Evolutionary conservation across 2,797 vertebrate genomes (phyloP).

Genomic region (Neosilurus hyrtlii): DNA sequence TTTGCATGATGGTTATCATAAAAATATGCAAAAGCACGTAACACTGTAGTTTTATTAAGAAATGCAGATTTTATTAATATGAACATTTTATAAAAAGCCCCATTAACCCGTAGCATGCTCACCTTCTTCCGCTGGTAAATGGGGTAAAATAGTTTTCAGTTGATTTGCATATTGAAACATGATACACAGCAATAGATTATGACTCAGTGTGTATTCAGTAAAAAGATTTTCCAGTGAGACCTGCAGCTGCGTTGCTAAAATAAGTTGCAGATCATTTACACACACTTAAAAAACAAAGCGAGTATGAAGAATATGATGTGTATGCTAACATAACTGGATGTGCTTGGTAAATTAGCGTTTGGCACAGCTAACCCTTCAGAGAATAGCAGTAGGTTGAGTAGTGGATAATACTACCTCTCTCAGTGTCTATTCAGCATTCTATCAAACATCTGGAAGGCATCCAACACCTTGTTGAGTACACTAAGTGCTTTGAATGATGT

Average conservation of each 20-base stretch:
- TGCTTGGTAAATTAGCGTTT: not conserved
- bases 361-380: not conserved
- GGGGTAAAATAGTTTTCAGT: not conserved
- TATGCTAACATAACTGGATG: not conserved
- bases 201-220: not conserved
- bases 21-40: not conserved
- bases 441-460: slow-evolving; percentile 9
- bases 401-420: not conserved
- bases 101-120: not conserved
- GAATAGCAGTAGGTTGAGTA: not conserved
- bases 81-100: not conserved
- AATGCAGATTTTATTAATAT: not conserved
- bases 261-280: not conserved
- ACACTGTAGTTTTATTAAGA: not conserved
- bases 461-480: not conserved
- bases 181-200: not conserved
- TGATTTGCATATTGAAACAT: slow-evolving; percentile 1
- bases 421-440: not conserved
- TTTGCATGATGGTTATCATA: not conserved
- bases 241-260: not conserved
- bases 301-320: not conserved
- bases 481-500: slow-evolving; percentile 4
- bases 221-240: not conserved
- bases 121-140: not conserved
- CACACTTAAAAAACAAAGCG: not conserved